Conservation (phyloP, 2,113 vertebrate genomes). For the Spermophilus dauricus region DNA sequence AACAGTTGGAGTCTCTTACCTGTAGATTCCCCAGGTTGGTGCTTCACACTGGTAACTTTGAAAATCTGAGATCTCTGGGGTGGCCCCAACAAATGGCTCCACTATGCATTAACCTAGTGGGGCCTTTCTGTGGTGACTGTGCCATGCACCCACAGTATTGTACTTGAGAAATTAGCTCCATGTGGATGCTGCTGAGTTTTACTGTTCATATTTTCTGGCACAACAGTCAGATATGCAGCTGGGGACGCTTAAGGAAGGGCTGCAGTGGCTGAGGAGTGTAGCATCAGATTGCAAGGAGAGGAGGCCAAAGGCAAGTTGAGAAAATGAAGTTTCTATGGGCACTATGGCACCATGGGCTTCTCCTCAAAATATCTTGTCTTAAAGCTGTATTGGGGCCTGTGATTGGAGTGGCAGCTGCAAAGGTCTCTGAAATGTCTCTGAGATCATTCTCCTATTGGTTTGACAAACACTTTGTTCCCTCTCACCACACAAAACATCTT, state of each 20-base stretch:
- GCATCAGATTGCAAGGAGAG: too few species aligned
- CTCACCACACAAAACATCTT: neutral
- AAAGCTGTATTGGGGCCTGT: neutral
- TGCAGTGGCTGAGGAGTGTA: neutral
- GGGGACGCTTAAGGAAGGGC: neutral
- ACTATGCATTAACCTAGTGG: neutral
- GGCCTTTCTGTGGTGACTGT: accelerated
- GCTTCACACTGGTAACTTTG: neutral
- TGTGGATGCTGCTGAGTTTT: neutral
- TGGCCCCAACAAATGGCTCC: neutral
- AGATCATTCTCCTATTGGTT: neutral
- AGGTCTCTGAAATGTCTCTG: neutral
- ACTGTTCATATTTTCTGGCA: neutral
- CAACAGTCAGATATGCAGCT: neutral
- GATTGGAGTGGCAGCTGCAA: neutral
- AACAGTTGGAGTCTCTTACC: neutral
- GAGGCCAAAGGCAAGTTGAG: neutral
- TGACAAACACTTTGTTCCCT: neutral
- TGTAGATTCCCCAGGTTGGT: neutral
- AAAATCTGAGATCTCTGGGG: neutral
- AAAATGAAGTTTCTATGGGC: neutral
- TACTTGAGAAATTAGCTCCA: neutral
- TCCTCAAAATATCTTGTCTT: neutral
- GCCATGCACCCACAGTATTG: neutral
- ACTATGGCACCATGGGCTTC: neutral